Percentiles rank a stretch among this genome's conserved stretches.
Conservation (phyloP, 1,140 invertebrate species). For the Lithobius niger region DNA sequence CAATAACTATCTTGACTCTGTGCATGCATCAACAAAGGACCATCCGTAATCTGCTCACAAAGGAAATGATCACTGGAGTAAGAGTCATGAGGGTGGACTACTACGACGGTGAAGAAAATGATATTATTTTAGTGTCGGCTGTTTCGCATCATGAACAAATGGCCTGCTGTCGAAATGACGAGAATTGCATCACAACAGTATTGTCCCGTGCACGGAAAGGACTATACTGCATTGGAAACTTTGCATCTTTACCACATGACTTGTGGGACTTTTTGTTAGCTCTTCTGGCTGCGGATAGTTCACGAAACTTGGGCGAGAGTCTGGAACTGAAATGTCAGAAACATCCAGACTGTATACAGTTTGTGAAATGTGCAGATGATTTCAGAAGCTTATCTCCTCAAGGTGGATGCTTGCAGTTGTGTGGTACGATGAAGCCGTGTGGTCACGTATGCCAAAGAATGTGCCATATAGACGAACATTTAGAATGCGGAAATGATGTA, state of each 20-base stretch:
- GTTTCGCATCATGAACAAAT: slow-evolving; percentile 17
- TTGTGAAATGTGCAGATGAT: slow-evolving; percentile 22
- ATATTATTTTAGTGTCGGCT: slow-evolving; percentile 20
- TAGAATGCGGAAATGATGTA: background rate
- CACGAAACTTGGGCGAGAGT: background rate
- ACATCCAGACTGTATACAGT: slow-evolving; percentile 29
- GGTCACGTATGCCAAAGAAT: background rate
- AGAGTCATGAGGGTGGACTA: slow-evolving; percentile 15
- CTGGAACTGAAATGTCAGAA: slow-evolving; percentile 28
- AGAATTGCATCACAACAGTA: slow-evolving; percentile 19
- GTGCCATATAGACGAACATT: background rate
- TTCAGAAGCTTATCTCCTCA: slow-evolving; percentile 27
- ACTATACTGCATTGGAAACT: slow-evolving; percentile 19
- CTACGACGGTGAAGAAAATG: slow-evolving; percentile 28
- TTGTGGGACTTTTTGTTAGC: no score
- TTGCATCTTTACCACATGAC: slow-evolving; percentile 6
- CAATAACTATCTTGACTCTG: slow-evolving; percentile 7
- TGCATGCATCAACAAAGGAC: background rate
- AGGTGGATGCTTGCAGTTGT: slow-evolving; percentile 30
- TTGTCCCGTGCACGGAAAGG: slow-evolving; percentile 18
- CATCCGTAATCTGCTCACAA: background rate
- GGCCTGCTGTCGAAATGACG: slow-evolving; percentile 18
- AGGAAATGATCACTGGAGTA: background rate
- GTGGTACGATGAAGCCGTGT: slow-evolving; percentile 13
- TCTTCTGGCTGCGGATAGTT: background rate